These are phyloP conservation scores for Monochamus saltuarius DNA, from an alignment of 1,140 invertebrate species.

Conservation along the genomic window DNA sequence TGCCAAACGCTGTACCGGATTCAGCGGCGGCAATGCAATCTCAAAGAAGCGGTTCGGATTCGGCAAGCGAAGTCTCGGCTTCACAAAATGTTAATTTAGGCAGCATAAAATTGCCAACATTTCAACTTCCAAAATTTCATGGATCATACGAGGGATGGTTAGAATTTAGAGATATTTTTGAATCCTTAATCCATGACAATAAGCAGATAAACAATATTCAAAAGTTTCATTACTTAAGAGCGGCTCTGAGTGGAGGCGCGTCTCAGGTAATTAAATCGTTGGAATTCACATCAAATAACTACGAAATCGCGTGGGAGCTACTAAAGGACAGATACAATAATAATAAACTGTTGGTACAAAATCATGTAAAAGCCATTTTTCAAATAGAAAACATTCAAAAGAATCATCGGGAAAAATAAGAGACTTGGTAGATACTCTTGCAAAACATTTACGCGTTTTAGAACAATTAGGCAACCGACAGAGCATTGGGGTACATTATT, in stretches of 20 bases:
- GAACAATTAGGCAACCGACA: slow-evolving; percentile 7
- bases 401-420: slow-evolving; percentile 12
- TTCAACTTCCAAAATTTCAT: slow-evolving; percentile 16
- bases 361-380: slow-evolving; percentile 22
- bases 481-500: too few species aligned
- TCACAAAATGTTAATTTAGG: too few species aligned
- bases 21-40: neutral
- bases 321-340: slow-evolving; percentile 43
- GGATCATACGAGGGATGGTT: slow-evolving; percentile 12
- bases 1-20: too few species aligned
- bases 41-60: too few species aligned
- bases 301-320: slow-evolving; percentile 39
- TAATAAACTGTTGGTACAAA: slow-evolving; percentile 25
- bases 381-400: slow-evolving; percentile 2
- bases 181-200: slow-evolving; percentile 15
- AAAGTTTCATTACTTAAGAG: slow-evolving; percentile 36
- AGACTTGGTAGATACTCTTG: slow-evolving; percentile 3
- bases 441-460: slow-evolving; percentile 14
- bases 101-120: slow-evolving; percentile 9
- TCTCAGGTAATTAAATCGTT: slow-evolving; percentile 35
- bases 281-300: slow-evolving; percentile 39
- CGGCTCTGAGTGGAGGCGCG: slow-evolving; percentile 37
- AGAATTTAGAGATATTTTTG: slow-evolving; percentile 14
- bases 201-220: slow-evolving; percentile 1
- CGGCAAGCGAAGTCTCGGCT: too few species aligned